These are phyloP conservation scores for Conus canariensis DNA, from an alignment of 2,888 invertebrate genomes.

Conservation along the genomic window DNA sequence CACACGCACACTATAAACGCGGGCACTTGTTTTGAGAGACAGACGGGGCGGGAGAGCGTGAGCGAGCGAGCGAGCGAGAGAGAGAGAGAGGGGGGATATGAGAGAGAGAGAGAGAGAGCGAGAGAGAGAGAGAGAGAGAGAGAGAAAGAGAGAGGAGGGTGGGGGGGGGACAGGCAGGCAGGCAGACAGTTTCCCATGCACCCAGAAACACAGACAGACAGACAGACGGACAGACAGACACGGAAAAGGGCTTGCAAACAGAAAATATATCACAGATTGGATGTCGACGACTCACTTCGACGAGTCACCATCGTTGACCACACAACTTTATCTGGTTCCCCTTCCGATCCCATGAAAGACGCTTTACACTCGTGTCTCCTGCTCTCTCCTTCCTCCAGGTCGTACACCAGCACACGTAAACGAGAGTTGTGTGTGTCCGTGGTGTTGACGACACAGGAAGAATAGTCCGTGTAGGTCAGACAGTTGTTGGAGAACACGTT, in stretches of 20 bases:
- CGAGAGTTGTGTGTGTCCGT: conserved; percentile 25
- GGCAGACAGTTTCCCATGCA: neutral
- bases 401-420: conserved; percentile 23
- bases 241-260: neutral
- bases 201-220: neutral
- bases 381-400: conserved; percentile 11
- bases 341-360: neutral
- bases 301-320: conserved; percentile 10
- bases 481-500: conserved; percentile 24
- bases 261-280: neutral
- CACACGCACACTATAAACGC: no score
- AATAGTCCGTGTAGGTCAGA: conserved; percentile 27
- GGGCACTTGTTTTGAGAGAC: no score
- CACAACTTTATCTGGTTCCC: neutral
- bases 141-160: neutral
- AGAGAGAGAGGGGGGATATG: neutral
- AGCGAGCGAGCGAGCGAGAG: neutral
- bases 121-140: neutral
- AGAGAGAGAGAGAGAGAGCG: neutral
- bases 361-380: conserved; percentile 20
- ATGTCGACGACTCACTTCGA: neutral
- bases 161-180: neutral
- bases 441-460: conserved; percentile 13
- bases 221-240: neutral
- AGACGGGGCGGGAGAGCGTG: no score